Evolutionary conservation across 2,113 vertebrate species (phyloP).

Genomic region (Colinus virginianus): DNA sequence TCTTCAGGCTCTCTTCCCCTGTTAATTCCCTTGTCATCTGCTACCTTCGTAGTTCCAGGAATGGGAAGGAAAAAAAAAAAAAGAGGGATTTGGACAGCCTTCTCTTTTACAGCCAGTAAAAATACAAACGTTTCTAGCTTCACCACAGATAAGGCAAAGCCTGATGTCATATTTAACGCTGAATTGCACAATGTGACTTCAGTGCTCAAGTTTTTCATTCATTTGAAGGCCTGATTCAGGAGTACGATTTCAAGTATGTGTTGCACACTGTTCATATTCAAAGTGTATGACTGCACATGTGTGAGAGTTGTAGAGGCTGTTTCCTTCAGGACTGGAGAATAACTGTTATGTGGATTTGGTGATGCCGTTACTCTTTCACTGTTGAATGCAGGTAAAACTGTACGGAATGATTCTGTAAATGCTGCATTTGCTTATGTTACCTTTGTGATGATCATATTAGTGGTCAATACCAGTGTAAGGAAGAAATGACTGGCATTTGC

Average conservation of each 20-base stretch:
- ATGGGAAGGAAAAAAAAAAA: neutral
- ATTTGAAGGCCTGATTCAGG: neutral
- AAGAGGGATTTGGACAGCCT: neutral
- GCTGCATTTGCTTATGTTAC: neutral
- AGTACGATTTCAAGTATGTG: neutral
- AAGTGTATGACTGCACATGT: fast-evolving
- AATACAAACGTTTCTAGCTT: neutral
- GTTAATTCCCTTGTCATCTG: neutral
- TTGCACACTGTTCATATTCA: neutral
- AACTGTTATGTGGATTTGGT: neutral
- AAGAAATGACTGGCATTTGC: neutral
- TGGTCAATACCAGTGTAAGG: fast-evolving
- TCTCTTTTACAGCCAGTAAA: neutral
- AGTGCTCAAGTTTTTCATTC: neutral
- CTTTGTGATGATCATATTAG: neutral
- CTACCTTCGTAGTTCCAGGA: neutral
- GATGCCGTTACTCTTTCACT: neutral
- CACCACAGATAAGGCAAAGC: neutral
- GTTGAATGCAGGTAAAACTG: neutral
- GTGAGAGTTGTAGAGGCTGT: neutral
- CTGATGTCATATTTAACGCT: neutral
- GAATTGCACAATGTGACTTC: neutral
- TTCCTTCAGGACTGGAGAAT: neutral
- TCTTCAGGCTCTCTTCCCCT: neutral
- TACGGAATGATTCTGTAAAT: neutral